Base-by-base conservation (phyloP, 2,888 invertebrate species). In the Trisateles emortualis region DNA sequence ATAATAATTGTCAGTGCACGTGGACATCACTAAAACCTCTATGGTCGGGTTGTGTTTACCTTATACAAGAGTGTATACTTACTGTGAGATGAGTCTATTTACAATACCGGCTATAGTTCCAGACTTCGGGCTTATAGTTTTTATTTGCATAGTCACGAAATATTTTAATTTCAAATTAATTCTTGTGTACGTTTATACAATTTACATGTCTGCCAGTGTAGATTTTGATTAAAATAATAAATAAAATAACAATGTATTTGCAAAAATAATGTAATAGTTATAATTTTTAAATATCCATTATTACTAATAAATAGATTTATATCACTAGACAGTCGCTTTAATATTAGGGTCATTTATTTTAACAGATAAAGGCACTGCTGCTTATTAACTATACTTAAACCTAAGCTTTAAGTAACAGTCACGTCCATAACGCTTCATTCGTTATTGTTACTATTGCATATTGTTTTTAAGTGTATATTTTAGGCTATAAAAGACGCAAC, bases 261-360 rank as follows among this genome's bases (percentile, higher is more conserved):
- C 84, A 91, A 92, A 92, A 92, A 92, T 92, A 90, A 82, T 86
- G 74, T 84, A 80, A 86, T 71, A 72, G 81, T 82, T 84, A 86
- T 87, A 78, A 75, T 87, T 85, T 29, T 83, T 81, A 83, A 87
- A 87, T 87, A 88, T 84, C 74, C 67, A 78, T 76, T 79, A 84
- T 77, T 74, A 77, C 77, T 84, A 86, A 86, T 85, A 86, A 84
- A 87, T 81, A 78, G 80, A 84, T 86, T 83, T 72, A 82, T 84
- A 87, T 87, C 80, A 82, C 88, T 88, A 88, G 71, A 88, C 86
- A 88, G 86, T 88, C 87, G 80, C 72, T 77, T 83, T 81, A 84
- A 78, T 78, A 76, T 85, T 79, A 79, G 73, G 66, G 72, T 79
- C 72, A 71, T 76, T 79, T 79, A 81, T 79, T 76, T 79, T 81